Evolutionary conservation across 2,113 vertebrate species (phyloP), one percentile per base, ranked within the genome.

Genomic region (Panurus biarmicus): DNA sequence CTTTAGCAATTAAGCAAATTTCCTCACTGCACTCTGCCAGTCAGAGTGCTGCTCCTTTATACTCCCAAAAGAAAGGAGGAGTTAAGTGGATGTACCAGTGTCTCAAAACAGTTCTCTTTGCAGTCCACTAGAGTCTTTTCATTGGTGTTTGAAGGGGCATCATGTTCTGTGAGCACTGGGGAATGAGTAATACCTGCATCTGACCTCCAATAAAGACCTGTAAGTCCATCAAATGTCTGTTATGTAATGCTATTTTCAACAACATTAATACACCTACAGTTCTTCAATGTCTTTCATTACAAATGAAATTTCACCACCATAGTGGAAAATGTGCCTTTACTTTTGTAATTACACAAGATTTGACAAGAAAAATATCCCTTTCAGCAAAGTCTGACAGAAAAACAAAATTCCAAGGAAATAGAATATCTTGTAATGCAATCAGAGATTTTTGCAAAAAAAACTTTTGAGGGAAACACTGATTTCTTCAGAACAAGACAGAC

Each of bases 281-380:
- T 94, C 82, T 91, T 33, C 91, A 90, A 77, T 56, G 82, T 73
- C 93, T 96, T 93, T 97, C 45, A 88, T 93, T 89, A 48, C 57
- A 90, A 90, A 80, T 95, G 93, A 93, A 91, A 87, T 83, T 91
- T 94, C 48, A 74, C 74, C 75, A 89, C 36, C 60, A 56, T 53
- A 64, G 73, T 33, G 56, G 60, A 79, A 94, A 95, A 94, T 89
- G n/a, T 89, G 47, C 24, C 18, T 58, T 61, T 61, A 62, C 71
- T 90, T 86, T 85, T 50, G 47, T 67, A 93, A 82, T 94, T 95
- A 60, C 45, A 80, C 58, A 74, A 85, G 78, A 94, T 93, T 95
- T 95, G 94, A 97, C 94, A 95, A 95, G 94, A 96, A 96, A 97
- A 97, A 87, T 95, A 96, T 86, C 93, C 93, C 93, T 95, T 97